Conservation (phyloP, 92 coral and sea anemone genomes). For the Palythoa heliodiscus region DNA sequence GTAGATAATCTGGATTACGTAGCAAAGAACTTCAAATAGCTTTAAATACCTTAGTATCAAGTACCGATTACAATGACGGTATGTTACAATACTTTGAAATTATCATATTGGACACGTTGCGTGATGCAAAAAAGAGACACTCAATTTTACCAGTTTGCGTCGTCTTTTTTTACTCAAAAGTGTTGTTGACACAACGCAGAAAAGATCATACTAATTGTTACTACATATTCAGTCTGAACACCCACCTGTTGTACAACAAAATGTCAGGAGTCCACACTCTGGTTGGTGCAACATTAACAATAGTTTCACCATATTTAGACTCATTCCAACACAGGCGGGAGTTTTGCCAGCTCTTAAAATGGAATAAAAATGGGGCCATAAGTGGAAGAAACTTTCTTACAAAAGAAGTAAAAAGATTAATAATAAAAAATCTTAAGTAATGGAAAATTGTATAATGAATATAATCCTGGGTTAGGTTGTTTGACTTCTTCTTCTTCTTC, state of each 20-base stretch:
- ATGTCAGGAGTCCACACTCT: constrained; percentile 83
- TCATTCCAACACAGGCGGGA: constrained; percentile 75
- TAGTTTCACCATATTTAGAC: constrained; percentile 53
- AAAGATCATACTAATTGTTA: neutral
- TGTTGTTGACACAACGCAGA: neutral
- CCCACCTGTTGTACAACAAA: constrained; percentile 74
- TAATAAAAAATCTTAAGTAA: too few relatives aligned
- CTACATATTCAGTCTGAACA: neutral
- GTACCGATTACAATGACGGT: too few relatives aligned
- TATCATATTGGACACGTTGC: too few relatives aligned
- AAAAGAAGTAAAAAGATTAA: neutral
- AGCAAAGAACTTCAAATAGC: too few relatives aligned
- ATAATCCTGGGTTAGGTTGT: too few relatives aligned
- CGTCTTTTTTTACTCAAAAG: neutral
- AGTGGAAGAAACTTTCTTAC: neutral
- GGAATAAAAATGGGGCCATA: neutral
- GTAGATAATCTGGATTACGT: too few relatives aligned
- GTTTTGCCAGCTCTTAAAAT: constrained; percentile 65
- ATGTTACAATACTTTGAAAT: too few relatives aligned
- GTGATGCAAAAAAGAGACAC: too few relatives aligned
- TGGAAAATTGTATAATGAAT: too few relatives aligned
- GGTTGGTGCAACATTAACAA: constrained; percentile 56
- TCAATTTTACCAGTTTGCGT: neutral
- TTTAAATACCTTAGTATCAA: too few relatives aligned
- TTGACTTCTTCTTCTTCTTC: too few relatives aligned